Evolutionary conservation across 2,888 invertebrate genomes (phyloP).

Genomic region (Hydraecia micacea): DNA sequence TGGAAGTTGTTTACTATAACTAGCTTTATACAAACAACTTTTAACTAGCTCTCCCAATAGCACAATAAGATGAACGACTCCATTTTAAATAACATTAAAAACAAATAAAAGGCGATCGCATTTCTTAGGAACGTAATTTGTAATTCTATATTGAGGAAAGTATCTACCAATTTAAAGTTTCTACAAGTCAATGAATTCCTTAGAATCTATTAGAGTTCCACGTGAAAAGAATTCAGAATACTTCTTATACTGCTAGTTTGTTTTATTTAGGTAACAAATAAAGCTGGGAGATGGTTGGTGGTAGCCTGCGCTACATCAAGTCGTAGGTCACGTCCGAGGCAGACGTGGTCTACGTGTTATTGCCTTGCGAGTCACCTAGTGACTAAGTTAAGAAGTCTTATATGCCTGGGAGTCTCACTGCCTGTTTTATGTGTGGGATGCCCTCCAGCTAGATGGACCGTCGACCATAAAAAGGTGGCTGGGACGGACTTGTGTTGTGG

Average conservation of each 20-base stretch:
- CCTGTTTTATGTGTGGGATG: not conserved
- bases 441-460: too few relatives aligned
- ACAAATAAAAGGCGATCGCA: not conserved
- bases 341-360: slow-evolving; percentile 1
- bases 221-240: not conserved
- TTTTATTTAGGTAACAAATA: not conserved
- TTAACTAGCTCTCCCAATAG: slow-evolving; percentile 4
- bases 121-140: slow-evolving; percentile 18
- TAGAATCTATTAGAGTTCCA: slow-evolving; percentile 14
- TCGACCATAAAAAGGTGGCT: not conserved
- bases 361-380: not conserved
- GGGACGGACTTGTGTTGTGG: not conserved
- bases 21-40: slow-evolving; percentile 25
- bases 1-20: slow-evolving; percentile 1
- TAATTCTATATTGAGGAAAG: slow-evolving; percentile 9
- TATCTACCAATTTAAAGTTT: slow-evolving; percentile 22
- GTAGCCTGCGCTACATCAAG: not conserved
- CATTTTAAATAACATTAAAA: not conserved
- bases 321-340: not conserved
- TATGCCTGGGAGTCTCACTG: not conserved
- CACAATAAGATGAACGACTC: not conserved
- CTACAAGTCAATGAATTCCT: not conserved
- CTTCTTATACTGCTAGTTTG: not conserved
- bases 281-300: not conserved
- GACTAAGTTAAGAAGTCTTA: not conserved